Evolutionary conservation across 2,888 invertebrate species (phyloP).

Genomic region (Trachelus iudaicus): DNA sequence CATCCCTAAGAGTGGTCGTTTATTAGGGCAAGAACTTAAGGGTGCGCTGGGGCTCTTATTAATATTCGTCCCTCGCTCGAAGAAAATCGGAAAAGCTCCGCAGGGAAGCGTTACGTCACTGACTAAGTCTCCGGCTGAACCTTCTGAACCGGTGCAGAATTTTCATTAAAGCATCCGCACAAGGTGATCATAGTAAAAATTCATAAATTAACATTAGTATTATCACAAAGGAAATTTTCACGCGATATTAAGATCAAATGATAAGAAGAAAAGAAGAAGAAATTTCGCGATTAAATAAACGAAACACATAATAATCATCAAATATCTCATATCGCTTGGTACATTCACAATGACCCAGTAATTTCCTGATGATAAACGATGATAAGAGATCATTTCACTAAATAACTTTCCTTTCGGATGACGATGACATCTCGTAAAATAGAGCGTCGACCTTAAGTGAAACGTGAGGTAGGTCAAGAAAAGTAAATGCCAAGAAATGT

Average conservation of each 20-base stretch:
- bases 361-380: background rate
- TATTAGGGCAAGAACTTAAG: constrained; percentile 33
- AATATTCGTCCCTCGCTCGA: constrained; percentile 39
- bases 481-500: constrained; percentile 21
- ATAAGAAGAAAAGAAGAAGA: too few relatives aligned
- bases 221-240: background rate
- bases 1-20: constrained; percentile 25
- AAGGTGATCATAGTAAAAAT: background rate
- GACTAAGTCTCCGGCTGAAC: background rate
- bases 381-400: background rate
- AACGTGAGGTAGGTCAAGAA: constrained; percentile 6
- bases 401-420: background rate
- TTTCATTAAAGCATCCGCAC: background rate
- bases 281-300: background rate
- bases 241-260: background rate
- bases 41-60: constrained; percentile 37
- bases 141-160: background rate
- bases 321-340: background rate
- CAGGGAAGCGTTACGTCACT: background rate
- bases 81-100: constrained; percentile 15
- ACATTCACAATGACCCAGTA: background rate
- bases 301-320: background rate
- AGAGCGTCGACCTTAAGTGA: background rate
- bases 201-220: background rate
- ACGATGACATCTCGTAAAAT: background rate